Evolutionary conservation across 2,888 invertebrate species (phyloP).

Genomic region (Nudaria mundana): DNA sequence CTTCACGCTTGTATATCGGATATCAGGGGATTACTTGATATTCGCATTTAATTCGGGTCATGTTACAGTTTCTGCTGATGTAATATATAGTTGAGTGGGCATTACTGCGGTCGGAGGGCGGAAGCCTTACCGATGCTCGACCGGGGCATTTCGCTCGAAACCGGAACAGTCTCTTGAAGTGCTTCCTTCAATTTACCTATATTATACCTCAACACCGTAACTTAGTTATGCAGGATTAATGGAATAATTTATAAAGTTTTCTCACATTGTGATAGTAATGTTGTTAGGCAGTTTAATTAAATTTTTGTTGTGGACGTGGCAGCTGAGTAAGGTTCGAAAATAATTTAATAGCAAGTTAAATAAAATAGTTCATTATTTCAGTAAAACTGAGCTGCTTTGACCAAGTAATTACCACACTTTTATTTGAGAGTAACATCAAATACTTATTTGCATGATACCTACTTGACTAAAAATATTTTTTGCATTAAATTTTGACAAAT

Average conservation of each 20-base stretch:
- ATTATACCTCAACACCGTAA: slow-evolving; percentile 42
- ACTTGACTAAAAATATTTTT: too few relatives aligned
- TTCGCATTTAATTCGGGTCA: slow-evolving; percentile 10
- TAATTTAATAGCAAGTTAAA: too few relatives aligned
- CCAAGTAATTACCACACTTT: too few relatives aligned
- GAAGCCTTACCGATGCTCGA: slow-evolving; percentile 59
- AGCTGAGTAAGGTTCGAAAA: too few relatives aligned
- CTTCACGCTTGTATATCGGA: not conserved
- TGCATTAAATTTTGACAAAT: too few relatives aligned
- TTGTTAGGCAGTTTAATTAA: slow-evolving; percentile 1
- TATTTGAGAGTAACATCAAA: too few relatives aligned
- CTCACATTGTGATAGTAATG: not conserved
- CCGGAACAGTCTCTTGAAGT: slow-evolving; percentile 69
- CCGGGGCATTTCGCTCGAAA: slow-evolving; percentile 57
- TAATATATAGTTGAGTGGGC: slow-evolving; percentile 17
- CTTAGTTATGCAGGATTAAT: slow-evolving; percentile 20
- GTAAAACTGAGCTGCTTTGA: too few relatives aligned
- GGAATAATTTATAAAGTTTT: slow-evolving; percentile 15
- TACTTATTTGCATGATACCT: too few relatives aligned
- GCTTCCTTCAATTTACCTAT: slow-evolving; percentile 72
- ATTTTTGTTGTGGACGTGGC: too few relatives aligned
- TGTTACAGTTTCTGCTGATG: slow-evolving; percentile 16
- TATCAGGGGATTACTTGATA: slow-evolving; percentile 19
- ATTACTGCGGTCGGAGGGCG: slow-evolving; percentile 49
- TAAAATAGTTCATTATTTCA: too few relatives aligned